phyloP scores from a whole-genome alignment of 2,113 vertebrate genomes.

The Isichthys henryi region DNA sequence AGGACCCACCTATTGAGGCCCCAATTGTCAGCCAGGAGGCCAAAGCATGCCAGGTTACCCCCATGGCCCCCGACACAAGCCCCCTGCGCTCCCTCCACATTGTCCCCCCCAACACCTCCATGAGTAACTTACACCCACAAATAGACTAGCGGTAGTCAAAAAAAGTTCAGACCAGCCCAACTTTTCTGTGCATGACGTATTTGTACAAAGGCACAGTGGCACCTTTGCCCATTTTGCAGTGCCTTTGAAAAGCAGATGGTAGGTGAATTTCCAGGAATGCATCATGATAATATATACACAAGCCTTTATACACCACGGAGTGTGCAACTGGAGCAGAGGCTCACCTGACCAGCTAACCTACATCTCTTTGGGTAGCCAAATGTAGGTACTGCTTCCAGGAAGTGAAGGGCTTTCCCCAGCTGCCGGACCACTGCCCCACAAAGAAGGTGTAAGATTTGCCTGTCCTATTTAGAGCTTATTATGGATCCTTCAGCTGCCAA shows the following conservation, averaged over 20 bases:
- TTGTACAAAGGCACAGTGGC: neutral
- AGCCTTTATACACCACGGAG: neutral
- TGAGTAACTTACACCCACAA: neutral
- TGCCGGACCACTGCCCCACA: neutral
- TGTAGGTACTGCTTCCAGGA: neutral
- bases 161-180: neutral
- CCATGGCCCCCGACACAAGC: too few species aligned
- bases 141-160: neutral
- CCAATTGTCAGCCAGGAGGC: neutral
- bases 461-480: neutral
- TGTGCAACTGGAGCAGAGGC: neutral
- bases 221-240: neutral
- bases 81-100: neutral
- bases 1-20: neutral
- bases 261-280: neutral
- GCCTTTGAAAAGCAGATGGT: neutral
- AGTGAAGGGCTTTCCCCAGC: neutral
- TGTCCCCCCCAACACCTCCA: neutral
- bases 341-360: neutral
- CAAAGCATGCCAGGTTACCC: neutral
- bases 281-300: neutral
- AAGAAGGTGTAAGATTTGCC: neutral
- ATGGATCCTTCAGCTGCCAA: neutral
- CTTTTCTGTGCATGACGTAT: neutral
- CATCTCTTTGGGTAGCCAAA: neutral